phyloP scores from a whole-genome alignment of 2,113 vertebrate species.

The Nicator chloris region DNA sequence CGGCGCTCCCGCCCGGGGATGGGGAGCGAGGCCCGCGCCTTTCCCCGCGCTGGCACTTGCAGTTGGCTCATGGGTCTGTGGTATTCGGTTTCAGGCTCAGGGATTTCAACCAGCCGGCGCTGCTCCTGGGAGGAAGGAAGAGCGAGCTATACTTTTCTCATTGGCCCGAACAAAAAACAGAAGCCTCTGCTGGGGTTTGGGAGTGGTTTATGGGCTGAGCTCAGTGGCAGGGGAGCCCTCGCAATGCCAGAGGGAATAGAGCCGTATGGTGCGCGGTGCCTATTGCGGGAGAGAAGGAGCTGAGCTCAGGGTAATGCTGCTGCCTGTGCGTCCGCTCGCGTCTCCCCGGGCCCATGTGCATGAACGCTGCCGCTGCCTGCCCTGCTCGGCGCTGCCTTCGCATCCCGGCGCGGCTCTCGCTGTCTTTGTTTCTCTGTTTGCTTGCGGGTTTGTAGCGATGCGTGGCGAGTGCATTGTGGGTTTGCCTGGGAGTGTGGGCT shows the following conservation, averaged over 20 bases:
- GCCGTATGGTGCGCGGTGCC: slow-evolving; percentile 37
- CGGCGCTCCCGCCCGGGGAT: not conserved
- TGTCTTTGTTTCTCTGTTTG: slow-evolving; percentile 56
- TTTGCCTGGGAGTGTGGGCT: slow-evolving; percentile 22
- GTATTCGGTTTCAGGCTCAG: slow-evolving; percentile 59
- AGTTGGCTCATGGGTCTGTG: slow-evolving; percentile 42
- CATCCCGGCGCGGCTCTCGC: slow-evolving; percentile 23
- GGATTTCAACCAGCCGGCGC: slow-evolving; percentile 55
- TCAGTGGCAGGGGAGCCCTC: slow-evolving; percentile 49
- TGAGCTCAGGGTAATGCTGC: slow-evolving; percentile 50
- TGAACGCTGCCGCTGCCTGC: not conserved
- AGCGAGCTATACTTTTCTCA: slow-evolving; percentile 60
- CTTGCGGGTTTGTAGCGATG: slow-evolving; percentile 34
- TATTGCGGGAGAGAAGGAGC: slow-evolving; percentile 43
- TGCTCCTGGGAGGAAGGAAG: slow-evolving; percentile 65
- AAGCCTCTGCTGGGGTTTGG: slow-evolving; percentile 63
- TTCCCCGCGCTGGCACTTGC: slow-evolving; percentile 13
- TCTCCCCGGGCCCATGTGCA: slow-evolving; percentile 26
- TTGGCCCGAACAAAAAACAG: slow-evolving; percentile 64
- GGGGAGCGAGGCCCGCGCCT: not conserved
- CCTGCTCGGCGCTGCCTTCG: not conserved
- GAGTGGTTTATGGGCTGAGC: slow-evolving; percentile 58
- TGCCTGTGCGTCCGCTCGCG: not conserved
- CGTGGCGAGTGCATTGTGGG: slow-evolving; percentile 60
- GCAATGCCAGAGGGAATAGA: slow-evolving; percentile 64